Percentiles rank a stretch among this genome's conserved stretches.
Conservation (phyloP, 2,797 vertebrate species). For the Onychomys torridus region DNA sequence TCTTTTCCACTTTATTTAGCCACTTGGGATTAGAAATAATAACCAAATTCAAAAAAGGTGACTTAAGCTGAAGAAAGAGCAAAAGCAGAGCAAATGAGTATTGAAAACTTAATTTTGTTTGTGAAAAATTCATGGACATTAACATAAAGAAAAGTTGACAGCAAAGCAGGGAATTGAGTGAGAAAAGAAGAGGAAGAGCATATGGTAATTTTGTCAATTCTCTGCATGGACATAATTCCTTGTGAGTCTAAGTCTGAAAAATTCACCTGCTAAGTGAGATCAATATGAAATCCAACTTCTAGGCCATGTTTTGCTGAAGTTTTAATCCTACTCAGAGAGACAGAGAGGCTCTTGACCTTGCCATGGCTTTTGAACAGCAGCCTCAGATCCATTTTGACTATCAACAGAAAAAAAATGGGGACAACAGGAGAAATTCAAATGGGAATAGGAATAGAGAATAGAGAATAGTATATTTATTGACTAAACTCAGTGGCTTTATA, state of each 20-base stretch:
- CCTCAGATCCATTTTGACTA: background rate
- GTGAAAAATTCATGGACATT: background rate
- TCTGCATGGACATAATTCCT: background rate
- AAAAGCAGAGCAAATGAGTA: background rate
- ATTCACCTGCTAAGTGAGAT: background rate
- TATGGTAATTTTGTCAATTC: background rate
- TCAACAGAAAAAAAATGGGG: background rate
- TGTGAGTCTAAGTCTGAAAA: background rate
- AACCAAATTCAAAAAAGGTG: background rate
- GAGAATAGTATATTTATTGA: background rate
- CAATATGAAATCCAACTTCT: background rate
- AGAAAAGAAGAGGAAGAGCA: background rate
- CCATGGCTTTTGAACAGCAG: background rate
- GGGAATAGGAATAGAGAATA: background rate
- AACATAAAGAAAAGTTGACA: slow-evolving; percentile 22
- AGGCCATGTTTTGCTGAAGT: background rate
- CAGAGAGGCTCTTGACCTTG: background rate
- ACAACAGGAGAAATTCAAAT: background rate
- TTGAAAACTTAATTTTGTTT: background rate
- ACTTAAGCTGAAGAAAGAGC: background rate
- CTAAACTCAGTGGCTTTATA: background rate
- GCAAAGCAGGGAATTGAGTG: background rate
- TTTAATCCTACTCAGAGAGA: background rate
- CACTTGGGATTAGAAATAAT: background rate
- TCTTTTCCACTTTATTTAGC: background rate